Evolutionary conservation across 2,797 vertebrate genomes (phyloP).

Genomic region (Hoplostethus mediterraneus): DNA sequence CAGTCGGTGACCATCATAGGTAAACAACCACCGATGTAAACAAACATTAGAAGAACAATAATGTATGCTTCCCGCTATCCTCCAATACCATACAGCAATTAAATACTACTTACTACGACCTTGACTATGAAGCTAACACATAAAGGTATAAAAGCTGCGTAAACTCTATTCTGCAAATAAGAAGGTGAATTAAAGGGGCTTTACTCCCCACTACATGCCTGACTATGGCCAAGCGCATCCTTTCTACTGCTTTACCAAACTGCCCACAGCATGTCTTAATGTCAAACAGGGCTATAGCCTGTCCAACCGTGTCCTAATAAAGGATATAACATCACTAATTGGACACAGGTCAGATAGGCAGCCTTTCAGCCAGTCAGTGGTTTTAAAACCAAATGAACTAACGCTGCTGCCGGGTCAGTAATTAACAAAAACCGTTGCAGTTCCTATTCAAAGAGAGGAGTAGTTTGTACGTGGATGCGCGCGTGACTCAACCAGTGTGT

Average conservation of each 20-base stretch:
- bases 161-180: too few relatives aligned
- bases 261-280: neutral
- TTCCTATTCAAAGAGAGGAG: conserved; percentile 15
- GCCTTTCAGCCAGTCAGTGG: neutral
- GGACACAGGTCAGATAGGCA: neutral
- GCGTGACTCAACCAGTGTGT: conserved; percentile 37
- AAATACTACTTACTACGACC: too few relatives aligned
- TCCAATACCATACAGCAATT: too few relatives aligned
- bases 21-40: too few relatives aligned
- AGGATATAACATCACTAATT: neutral
- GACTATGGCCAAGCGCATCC: neutral
- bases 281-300: neutral
- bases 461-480: conserved; percentile 22
- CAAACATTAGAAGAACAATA: too few relatives aligned
- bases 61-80: too few relatives aligned
- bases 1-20: too few relatives aligned
- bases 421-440: conserved; percentile 4
- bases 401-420: neutral
- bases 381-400: conserved; percentile 15
- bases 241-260: too few relatives aligned
- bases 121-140: too few relatives aligned
- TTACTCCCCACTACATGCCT: too few relatives aligned
- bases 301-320: neutral
- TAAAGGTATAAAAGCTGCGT: too few relatives aligned
- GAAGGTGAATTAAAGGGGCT: too few relatives aligned